Evolutionary conservation across 2,797 vertebrate genomes (phyloP).

Genomic region (Chelonia mydas): DNA sequence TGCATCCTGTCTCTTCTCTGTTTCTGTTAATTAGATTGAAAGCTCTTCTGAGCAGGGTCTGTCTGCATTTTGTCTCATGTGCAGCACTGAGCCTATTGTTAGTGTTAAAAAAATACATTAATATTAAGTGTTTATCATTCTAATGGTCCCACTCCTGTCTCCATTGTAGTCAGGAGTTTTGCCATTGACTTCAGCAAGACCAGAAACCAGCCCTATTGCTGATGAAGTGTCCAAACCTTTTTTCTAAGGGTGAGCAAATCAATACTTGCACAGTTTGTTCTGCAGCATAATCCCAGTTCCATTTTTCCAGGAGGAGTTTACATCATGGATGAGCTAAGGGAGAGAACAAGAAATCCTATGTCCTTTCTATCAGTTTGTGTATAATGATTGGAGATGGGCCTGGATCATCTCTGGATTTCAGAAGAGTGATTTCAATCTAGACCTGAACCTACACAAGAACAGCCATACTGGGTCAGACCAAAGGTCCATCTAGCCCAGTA

Average conservation of each 20-base stretch:
- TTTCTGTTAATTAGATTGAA: conserved; percentile 50
- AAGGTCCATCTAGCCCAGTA: no score
- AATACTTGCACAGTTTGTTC: accelerated
- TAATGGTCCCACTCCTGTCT: neutral
- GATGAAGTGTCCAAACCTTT: neutral
- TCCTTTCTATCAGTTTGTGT: accelerated
- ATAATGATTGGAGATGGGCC: accelerated
- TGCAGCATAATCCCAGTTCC: neutral
- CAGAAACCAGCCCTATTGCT: neutral
- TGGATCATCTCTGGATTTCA: neutral
- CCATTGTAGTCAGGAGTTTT: neutral
- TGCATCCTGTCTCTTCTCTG: conserved; percentile 26
- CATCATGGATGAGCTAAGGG: neutral
- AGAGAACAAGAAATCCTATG: neutral
- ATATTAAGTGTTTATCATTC: neutral
- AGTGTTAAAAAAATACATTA: neutral
- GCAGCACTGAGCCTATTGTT: neutral
- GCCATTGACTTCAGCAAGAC: neutral
- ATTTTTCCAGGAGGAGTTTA: neutral
- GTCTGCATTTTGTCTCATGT: conserved; percentile 42
- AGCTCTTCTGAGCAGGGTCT: conserved; percentile 26
- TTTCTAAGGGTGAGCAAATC: neutral
- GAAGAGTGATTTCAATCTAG: neutral
- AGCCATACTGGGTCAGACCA: no score
- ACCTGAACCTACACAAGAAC: neutral